These are phyloP conservation scores for Scolopax rusticola DNA, from an alignment of 2,797 vertebrate genomes.

Conservation along the genomic window DNA sequence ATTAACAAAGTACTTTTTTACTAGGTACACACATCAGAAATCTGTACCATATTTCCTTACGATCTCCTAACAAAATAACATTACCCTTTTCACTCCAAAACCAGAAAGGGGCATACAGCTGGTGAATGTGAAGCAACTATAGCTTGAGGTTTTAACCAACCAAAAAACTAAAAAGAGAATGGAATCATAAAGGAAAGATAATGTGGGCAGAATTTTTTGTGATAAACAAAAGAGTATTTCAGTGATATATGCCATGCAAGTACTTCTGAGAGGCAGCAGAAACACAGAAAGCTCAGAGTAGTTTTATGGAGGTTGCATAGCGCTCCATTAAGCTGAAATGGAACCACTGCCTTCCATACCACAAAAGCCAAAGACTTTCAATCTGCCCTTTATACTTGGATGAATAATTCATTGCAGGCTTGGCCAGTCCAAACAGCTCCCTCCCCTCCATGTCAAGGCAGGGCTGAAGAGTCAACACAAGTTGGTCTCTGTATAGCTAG, in stretches of 20 bases:
- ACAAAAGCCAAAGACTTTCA: conserved; percentile 60
- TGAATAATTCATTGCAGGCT: conserved; percentile 56
- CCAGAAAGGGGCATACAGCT: neutral
- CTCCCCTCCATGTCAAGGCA: neutral
- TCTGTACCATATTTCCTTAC: neutral
- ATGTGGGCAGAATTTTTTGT: neutral
- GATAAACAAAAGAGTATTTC: neutral
- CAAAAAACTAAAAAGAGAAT: neutral
- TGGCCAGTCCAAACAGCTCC: conserved; percentile 4
- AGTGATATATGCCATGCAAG: neutral
- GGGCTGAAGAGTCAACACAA: conserved; percentile 1
- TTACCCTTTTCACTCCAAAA: neutral
- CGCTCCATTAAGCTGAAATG: conserved; percentile 32
- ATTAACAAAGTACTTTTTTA: neutral
- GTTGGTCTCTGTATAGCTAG: neutral
- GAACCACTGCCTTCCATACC: conserved; percentile 18
- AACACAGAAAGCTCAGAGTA: neutral
- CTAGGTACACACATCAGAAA: neutral
- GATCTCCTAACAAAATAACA: neutral
- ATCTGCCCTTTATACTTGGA: conserved; percentile 54
- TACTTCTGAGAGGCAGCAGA: neutral
- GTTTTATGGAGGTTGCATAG: conserved; percentile 30
- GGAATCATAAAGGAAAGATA: neutral
- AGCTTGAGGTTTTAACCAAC: neutral
- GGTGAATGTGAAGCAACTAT: neutral